Conservation (phyloP, 2,797 vertebrate genomes). For the Microchirus variegatus region DNA sequence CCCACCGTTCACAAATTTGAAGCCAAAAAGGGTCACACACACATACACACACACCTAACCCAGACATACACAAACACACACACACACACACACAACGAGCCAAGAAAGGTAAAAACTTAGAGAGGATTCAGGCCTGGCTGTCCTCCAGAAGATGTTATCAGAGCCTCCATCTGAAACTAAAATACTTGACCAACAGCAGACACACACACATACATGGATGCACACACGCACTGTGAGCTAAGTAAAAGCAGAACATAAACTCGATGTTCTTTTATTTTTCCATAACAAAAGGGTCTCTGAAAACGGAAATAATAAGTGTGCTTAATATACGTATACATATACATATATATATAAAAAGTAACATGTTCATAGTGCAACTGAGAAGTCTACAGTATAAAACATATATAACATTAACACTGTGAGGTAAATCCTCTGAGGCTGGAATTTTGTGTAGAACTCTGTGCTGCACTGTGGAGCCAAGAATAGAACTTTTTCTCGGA, state of each 20-base stretch:
- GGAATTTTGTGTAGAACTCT: no score
- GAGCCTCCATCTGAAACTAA: slow-evolving; percentile 58
- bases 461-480: no score
- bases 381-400: no score
- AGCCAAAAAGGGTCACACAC: slow-evolving; percentile 35
- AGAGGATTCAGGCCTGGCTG: slow-evolving; percentile 62
- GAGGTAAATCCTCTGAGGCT: no score
- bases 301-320: background rate
- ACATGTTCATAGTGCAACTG: no score
- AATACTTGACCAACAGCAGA: slow-evolving; percentile 34
- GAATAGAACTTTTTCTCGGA: no score
- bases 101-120: slow-evolving; percentile 54
- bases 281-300: background rate
- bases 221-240: background rate
- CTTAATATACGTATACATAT: no score
- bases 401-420: no score
- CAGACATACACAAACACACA: slow-evolving; percentile 4
- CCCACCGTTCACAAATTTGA: slow-evolving; percentile 38
- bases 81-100: slow-evolving; percentile 10
- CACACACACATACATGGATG: slow-evolving; percentile 5
- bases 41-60: background rate
- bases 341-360: no score
- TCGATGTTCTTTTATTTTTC: background rate
- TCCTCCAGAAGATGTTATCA: slow-evolving; percentile 71
- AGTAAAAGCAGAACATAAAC: background rate